A percentile compares a stretch with the other conserved stretches of the same genome.
phyloP scores from a whole-genome alignment of 2,797 vertebrate genomes.

The Tenualosa thibaudeaui region DNA sequence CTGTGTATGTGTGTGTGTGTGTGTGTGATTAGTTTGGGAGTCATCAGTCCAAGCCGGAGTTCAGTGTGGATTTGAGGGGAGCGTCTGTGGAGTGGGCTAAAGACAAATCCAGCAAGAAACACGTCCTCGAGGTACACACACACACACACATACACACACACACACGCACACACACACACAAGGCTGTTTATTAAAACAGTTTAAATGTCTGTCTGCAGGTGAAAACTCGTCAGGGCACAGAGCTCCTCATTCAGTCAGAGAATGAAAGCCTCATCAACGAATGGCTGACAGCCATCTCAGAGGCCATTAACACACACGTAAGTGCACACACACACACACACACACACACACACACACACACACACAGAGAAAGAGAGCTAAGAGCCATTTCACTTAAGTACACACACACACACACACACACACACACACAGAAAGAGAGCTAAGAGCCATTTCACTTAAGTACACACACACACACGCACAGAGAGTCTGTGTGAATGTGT shows the following conservation, averaged over 20 bases:
- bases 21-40: slow-evolving; percentile 82
- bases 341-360: neutral
- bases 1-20: neutral
- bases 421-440: neutral
- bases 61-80: slow-evolving; percentile 90
- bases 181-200: neutral
- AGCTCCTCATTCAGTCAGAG: slow-evolving; percentile 94
- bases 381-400: neutral
- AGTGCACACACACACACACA: slow-evolving; percentile 45
- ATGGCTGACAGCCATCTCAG: slow-evolving; percentile 89
- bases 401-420: slow-evolving; percentile 4
- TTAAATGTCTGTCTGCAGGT: slow-evolving; percentile 71
- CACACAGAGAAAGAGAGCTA: neutral
- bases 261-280: slow-evolving; percentile 90
- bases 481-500: no score
- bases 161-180: neutral
- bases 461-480: neutral
- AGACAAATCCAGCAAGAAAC: slow-evolving; percentile 91
- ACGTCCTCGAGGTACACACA: slow-evolving; percentile 51
- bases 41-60: slow-evolving; percentile 91
- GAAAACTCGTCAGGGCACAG: slow-evolving; percentile 91
- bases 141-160: neutral
- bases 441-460: no score
- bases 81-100: slow-evolving; percentile 89
- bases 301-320: slow-evolving; percentile 88